Base-by-base conservation (phyloP, 2,113 vertebrate genomes). In the Prolemur simus region DNA sequence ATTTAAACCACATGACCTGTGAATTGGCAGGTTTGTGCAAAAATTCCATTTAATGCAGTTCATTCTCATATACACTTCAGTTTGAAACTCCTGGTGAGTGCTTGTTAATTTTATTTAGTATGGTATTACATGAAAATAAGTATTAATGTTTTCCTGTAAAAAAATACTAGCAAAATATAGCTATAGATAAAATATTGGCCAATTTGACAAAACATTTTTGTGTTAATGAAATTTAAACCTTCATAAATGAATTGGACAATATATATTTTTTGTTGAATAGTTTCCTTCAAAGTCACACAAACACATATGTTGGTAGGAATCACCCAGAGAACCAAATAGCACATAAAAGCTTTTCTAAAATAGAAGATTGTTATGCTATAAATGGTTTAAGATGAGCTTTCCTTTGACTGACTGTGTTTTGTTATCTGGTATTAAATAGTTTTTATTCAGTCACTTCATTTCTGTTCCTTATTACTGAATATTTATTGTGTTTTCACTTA, bases 371-470 rank as follows among this genome's bases (percentile, higher is more conserved):
- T 99, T 99, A 98, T 98, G 95, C 90, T 97, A 93, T 98, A 99
- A 99, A 99, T 99, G 98, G 97, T 99, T 99, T 98, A 99, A 99
- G 98, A 99, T 99, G 98, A 98, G 94, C 92, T 63, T 88, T 98
- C 97, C 97, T 98, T 98, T 98, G 98, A 99, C 98, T 96, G 60
- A 91, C 93, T 98, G 98, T 98, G 96, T 93, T 98, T 95, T 98
- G 92, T 98, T 97, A 97, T 91, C 97, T 97, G 96, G 84, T 98
- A 95, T 95, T 58, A 91, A 98, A 94, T 80, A 78, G 96, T 96
- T 97, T 96, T 93, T 94, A 86, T 85, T 96, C 86, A 93, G 56
- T 49, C 96, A 96, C 83, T 97, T 86, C 68, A 52, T 49, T 86
- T 98, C 98, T 98, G 97, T 89, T 98, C 94, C 71, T 77, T 91